Conservation (phyloP, 2,888 invertebrate species). For the Dicranocentrus wangi region DNA sequence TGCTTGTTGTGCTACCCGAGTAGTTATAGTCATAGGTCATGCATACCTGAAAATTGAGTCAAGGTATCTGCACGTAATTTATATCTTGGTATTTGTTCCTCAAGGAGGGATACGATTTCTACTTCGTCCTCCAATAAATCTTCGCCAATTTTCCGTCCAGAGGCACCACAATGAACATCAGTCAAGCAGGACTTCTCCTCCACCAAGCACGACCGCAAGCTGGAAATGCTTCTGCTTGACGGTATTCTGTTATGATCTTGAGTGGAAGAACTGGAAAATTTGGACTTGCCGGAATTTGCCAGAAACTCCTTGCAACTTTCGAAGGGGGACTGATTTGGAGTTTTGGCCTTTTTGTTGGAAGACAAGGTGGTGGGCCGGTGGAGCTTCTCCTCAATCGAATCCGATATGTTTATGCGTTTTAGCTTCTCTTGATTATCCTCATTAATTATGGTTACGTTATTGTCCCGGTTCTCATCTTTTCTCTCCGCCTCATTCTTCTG, state of each 20-base stretch:
- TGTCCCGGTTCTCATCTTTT: slow-evolving; percentile 67
- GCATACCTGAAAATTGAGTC: slow-evolving; percentile 93
- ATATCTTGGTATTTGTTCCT: slow-evolving; percentile 96
- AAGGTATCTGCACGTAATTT: slow-evolving; percentile 93
- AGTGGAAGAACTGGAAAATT: slow-evolving; percentile 28
- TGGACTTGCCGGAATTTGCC: slow-evolving; percentile 62
- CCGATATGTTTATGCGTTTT: slow-evolving; percentile 53
- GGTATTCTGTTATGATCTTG: slow-evolving; percentile 34
- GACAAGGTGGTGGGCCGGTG: slow-evolving; percentile 45
- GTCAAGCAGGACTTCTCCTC: slow-evolving; percentile 67
- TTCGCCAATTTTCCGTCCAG: slow-evolving; percentile 78
- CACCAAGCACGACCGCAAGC: slow-evolving; percentile 56
- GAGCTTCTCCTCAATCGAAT: slow-evolving; percentile 32
- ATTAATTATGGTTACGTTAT: slow-evolving; percentile 63
- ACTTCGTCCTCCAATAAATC: slow-evolving; percentile 88
- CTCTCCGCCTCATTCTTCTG: slow-evolving; percentile 71
- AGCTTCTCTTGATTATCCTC: slow-evolving; percentile 33
- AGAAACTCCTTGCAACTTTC: slow-evolving; percentile 71
- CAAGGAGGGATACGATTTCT: slow-evolving; percentile 94
- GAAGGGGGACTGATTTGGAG: slow-evolving; percentile 50
- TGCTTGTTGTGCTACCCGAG: no score
- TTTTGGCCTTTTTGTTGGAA: slow-evolving; percentile 38
- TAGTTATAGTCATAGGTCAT: no score
- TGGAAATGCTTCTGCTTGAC: slow-evolving; percentile 70
- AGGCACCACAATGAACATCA: slow-evolving; percentile 66